Evolutionary conservation across 2,113 vertebrate species (phyloP).

Genomic region (Oreochromis niloticus): DNA sequence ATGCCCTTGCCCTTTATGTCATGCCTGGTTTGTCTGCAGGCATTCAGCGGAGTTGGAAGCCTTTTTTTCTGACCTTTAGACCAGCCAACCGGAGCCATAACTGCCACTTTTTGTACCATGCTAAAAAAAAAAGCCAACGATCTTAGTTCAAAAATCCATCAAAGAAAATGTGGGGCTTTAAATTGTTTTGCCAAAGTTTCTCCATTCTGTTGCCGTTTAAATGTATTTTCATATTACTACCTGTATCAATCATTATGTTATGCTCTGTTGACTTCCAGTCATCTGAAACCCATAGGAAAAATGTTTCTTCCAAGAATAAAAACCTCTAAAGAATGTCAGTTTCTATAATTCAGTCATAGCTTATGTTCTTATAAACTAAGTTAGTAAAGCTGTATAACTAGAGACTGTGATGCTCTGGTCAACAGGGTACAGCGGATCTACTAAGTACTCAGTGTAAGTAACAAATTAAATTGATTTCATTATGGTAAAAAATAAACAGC

Average conservation of each 20-base stretch:
- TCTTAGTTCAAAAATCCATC: background rate
- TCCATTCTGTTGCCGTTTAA: background rate
- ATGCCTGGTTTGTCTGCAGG: slow-evolving; percentile 35
- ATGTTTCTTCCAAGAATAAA: background rate
- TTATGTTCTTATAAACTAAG: background rate
- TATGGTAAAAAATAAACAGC: background rate
- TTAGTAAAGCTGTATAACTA: background rate
- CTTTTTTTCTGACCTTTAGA: slow-evolving; percentile 19
- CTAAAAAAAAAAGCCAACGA: background rate
- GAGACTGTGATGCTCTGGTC: background rate
- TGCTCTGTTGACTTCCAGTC: background rate
- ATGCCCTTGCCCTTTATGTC: slow-evolving; percentile 23
- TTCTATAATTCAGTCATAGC: background rate
- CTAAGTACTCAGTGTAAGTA: background rate
- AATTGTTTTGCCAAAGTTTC: background rate
- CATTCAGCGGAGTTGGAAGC: slow-evolving; percentile 2
- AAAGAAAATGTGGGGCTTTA: background rate
- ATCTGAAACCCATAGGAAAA: background rate
- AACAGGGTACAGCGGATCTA: background rate
- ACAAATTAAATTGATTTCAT: background rate
- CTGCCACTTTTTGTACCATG: background rate
- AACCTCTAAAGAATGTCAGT: background rate
- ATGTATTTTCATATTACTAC: background rate
- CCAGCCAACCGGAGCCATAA: background rate
- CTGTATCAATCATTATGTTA: background rate